Evolutionary conservation across 2,888 invertebrate genomes (phyloP).

Genomic region (Scaptomyza polygonia): DNA sequence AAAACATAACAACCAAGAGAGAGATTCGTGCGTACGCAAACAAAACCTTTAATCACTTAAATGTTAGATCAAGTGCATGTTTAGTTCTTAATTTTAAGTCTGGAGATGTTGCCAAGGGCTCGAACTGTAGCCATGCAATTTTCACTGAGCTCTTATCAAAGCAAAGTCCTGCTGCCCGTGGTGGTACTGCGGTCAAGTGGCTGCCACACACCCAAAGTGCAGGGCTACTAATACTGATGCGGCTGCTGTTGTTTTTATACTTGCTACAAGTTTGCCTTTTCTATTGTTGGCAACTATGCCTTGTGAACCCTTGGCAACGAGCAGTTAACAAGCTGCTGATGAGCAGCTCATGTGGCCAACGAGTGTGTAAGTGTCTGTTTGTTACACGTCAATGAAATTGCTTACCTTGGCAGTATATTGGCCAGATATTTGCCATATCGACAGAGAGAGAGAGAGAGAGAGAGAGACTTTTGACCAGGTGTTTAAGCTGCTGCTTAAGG

Average conservation of each 20-base stretch:
- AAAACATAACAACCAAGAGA: conserved; percentile 16
- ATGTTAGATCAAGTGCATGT: conserved; percentile 13
- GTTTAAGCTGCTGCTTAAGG: conserved; percentile 14
- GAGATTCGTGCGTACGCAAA: background rate
- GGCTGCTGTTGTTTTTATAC: conserved; percentile 18
- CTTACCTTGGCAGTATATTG: conserved; percentile 17
- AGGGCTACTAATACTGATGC: background rate
- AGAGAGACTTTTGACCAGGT: conserved; percentile 10
- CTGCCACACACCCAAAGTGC: background rate
- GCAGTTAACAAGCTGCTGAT: conserved; percentile 59
- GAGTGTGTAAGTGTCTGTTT: conserved; percentile 4
- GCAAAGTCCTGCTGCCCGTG: conserved; percentile 30
- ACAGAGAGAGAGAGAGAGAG: no score
- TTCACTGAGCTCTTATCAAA: conserved; percentile 28
- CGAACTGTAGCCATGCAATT: conserved; percentile 37
- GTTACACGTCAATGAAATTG: conserved; percentile 43
- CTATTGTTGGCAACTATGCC: conserved; percentile 41
- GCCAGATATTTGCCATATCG: conserved; percentile 26
- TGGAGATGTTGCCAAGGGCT: conserved; percentile 12
- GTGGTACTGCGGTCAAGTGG: conserved; percentile 22
- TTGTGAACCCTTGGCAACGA: conserved; percentile 45
- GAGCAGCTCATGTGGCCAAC: conserved; percentile 35
- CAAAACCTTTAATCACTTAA: conserved; percentile 34
- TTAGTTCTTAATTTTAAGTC: conserved; percentile 26
- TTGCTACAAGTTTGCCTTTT: conserved; percentile 18